These are phyloP conservation scores for Hirtodrosophila confusa DNA, from an alignment of 2,888 invertebrate species.

Conservation along the genomic window DNA sequence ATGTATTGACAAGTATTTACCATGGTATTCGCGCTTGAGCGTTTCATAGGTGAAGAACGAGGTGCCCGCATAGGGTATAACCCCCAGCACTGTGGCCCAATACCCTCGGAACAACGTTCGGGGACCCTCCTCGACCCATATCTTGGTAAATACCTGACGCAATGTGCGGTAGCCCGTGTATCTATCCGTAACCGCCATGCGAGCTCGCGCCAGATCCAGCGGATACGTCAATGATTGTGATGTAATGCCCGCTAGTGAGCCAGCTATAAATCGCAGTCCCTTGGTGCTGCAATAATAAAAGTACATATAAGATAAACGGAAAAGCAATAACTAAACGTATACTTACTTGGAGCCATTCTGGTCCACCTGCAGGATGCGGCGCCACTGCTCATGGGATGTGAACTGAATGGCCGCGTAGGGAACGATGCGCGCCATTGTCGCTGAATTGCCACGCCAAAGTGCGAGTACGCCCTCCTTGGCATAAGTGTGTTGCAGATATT, in stretches of 20 bases:
- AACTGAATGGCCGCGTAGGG: conserved; percentile 99
- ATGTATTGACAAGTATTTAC: conserved; percentile 84
- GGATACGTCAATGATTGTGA: conserved; percentile 98
- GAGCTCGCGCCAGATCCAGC: conserved; percentile 96
- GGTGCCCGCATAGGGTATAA: conserved; percentile 98
- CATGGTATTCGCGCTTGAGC: conserved; percentile 91
- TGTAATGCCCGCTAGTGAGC: conserved; percentile 97
- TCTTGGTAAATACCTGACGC: conserved; percentile 87
- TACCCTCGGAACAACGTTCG: conserved; percentile 93
- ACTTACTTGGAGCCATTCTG: conserved; percentile 85
- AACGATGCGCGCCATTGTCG: conserved; percentile 98
- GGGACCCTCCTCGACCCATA: conserved; percentile 91
- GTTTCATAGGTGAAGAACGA: conserved; percentile 99
- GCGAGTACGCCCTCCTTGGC: conserved; percentile 91
- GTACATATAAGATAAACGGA: not conserved
- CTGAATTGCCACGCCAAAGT: conserved; percentile 98
- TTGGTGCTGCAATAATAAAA: conserved; percentile 78
- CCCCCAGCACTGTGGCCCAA: conserved; percentile 95
- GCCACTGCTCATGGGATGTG: conserved; percentile 99
- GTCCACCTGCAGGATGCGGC: conserved; percentile 90
- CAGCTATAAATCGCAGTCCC: conserved; percentile 89
- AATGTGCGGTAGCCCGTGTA: conserved; percentile 88
- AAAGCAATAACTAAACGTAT: conserved; percentile 11
- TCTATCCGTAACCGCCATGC: conserved; percentile 97
- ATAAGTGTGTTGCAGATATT: conserved; percentile 89